Evolutionary conservation across 2,888 invertebrate species (phyloP).

Genomic region (Chrysolina oricalcia): DNA sequence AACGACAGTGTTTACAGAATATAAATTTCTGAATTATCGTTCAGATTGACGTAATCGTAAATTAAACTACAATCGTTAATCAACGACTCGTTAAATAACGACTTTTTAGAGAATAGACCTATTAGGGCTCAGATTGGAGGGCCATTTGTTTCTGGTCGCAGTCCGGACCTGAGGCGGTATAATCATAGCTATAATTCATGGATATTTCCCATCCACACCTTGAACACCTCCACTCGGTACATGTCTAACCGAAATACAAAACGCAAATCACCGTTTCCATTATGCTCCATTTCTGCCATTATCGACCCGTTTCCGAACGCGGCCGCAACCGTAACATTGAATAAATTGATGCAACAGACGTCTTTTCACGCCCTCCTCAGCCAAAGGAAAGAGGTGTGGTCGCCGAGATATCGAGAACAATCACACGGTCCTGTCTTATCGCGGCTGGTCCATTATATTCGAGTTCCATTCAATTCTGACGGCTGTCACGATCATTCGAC

Average conservation of each 20-base stretch:
- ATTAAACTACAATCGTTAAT: no score
- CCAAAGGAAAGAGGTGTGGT: slow-evolving; percentile 56
- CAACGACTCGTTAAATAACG: no score
- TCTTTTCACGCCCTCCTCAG: slow-evolving; percentile 50
- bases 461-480: slow-evolving; percentile 65
- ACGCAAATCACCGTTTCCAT: slow-evolving; percentile 20
- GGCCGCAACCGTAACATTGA: slow-evolving; percentile 43
- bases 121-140: no score
- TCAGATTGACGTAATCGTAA: no score
- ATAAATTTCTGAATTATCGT: no score
- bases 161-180: no score
- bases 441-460: slow-evolving; percentile 65
- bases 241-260: not conserved
- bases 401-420: slow-evolving; percentile 61
- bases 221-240: no score
- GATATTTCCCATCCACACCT: no score
- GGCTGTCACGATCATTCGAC: slow-evolving; percentile 68
- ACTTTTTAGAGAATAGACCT: no score
- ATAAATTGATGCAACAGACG: slow-evolving; percentile 50
- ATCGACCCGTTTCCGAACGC: slow-evolving; percentile 39
- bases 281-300: slow-evolving; percentile 18
- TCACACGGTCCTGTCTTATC: slow-evolving; percentile 68
- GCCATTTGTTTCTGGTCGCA: no score
- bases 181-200: no score
- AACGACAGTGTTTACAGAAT: no score